These are phyloP conservation scores for Sycophila texana DNA, from an alignment of 2,888 invertebrate genomes.

Conservation along the genomic window DNA sequence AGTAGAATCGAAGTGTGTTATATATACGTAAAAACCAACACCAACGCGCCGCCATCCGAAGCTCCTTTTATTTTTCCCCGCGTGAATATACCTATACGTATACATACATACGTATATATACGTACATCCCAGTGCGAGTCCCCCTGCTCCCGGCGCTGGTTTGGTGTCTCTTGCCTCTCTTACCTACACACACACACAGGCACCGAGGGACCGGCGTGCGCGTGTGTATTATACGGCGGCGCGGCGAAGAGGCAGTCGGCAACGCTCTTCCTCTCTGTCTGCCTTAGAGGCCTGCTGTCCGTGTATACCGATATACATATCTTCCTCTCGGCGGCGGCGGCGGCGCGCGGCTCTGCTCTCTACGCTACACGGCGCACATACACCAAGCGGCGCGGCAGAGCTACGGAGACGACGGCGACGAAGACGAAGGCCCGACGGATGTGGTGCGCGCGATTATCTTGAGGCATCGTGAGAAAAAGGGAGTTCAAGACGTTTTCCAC, in stretches of 20 bases:
- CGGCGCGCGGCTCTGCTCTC: slow-evolving; percentile 9
- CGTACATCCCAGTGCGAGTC: neutral
- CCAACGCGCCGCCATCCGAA: neutral
- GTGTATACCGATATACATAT: too few species aligned
- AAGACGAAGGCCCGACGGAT: slow-evolving; percentile 9
- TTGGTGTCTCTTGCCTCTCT: slow-evolving; percentile 31
- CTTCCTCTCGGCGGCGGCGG: slow-evolving; percentile 41
- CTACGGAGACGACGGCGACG: too few species aligned
- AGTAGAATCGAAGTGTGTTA: too few species aligned
- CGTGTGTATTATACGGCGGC: neutral
- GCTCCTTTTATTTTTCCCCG: neutral
- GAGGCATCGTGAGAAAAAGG: slow-evolving; percentile 35
- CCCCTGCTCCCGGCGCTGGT: slow-evolving; percentile 1
- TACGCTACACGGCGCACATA: too few species aligned
- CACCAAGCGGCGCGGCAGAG: slow-evolving; percentile 21
- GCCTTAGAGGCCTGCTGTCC: too few species aligned
- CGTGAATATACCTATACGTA: too few species aligned
- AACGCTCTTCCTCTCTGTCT: neutral
- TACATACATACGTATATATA: too few species aligned
- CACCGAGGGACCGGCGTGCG: slow-evolving; percentile 2
- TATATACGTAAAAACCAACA: too few species aligned
- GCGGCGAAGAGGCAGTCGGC: slow-evolving; percentile 1
- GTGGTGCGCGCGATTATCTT: slow-evolving; percentile 52
- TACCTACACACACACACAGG: slow-evolving; percentile 8
- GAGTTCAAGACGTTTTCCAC: neutral